These are phyloP conservation scores for Sinonovacula constricta DNA, from an alignment of 1,140 invertebrate species.

Conservation along the genomic window DNA sequence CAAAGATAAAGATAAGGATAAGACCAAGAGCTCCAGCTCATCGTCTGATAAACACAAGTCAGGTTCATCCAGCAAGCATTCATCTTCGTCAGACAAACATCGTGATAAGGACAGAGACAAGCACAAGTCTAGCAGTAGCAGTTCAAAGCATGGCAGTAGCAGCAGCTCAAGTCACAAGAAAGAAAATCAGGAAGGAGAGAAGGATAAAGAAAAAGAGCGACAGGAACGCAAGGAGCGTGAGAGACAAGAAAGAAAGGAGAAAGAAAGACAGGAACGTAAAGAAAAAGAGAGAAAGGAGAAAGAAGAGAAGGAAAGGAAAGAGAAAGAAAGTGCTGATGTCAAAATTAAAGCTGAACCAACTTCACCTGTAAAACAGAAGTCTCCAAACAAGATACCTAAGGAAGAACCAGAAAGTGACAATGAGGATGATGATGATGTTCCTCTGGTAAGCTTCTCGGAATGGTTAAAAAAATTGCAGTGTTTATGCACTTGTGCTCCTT, in stretches of 20 bases:
- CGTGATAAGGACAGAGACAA: conserved; percentile 33
- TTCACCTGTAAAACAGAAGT: conserved; percentile 31
- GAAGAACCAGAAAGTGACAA: conserved; percentile 84
- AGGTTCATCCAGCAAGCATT: conserved; percentile 51
- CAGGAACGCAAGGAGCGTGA: conserved; percentile 53
- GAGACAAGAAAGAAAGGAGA: conserved; percentile 36
- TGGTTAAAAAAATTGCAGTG: too few relatives aligned
- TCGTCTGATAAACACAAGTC: conserved; percentile 64
- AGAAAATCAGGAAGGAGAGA: conserved; percentile 31
- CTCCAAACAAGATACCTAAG: conserved; percentile 54
- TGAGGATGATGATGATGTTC: conserved; percentile 89
- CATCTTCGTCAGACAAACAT: conserved; percentile 44
- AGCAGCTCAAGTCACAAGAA: conserved; percentile 50
- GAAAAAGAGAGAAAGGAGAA: conserved; percentile 40
- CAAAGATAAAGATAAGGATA: conserved; percentile 12
- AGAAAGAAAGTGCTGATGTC: conserved; percentile 6
- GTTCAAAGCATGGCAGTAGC: conserved; percentile 25
- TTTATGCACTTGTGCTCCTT: too few relatives aligned
- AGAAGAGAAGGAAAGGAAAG: conserved; percentile 25
- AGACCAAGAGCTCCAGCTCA: conserved; percentile 21
- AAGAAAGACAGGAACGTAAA: conserved; percentile 35
- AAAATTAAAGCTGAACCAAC: conserved; percentile 25
- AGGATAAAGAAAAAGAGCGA: conserved; percentile 69
- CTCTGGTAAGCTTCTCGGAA: conserved; percentile 82
- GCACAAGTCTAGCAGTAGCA: conserved; percentile 42